Evolutionary conservation across 2,888 invertebrate species (phyloP), one percentile per base, ranked within the genome.

Genomic region (Poecilobothrus nobilitatus): DNA sequence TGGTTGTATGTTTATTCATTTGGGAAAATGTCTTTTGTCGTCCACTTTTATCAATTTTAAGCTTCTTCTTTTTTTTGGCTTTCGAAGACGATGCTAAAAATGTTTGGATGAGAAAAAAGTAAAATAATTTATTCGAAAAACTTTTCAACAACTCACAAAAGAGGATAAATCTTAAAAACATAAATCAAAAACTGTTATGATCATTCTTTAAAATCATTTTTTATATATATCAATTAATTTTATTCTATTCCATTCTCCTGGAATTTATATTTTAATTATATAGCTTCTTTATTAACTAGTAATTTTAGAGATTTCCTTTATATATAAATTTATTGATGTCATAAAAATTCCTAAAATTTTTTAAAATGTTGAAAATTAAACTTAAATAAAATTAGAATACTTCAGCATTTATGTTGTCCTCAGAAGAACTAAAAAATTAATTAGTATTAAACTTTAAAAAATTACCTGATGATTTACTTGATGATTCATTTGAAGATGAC

Each of bases 1-100:
- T 85, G 27, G 90, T 91, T 90, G 92, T 91, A 15, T 92, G 87
- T 78, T 92, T 92, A 81, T 91, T 92, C 41, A 92, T 83, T 1
- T 92, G 92, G 44, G 92, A 92, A 67, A 92, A 81, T 0, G 92
- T 92, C 10, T 88, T 87, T 75, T 89, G 88, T 68, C 88, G 86
- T n/a, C 63, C 64, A 2, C 12, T n/a, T 41, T 68, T 67, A 62
- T 67, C 65, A 12, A 70, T 69, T 65, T 65, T 62, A 63, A 41
- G 64, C 64, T 66, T 44, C 66, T 66, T 66, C 65, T 65, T 68
- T 34, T 70, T 68, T n/a, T 62, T 61, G 4, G 66, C 66, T 37
- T 66, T 62, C 1, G 69, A 66, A 27, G 67, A n/a, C n/a, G 34
- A 62, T 8, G 68, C 66, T 66, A 34, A 44, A 53, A 53, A 53